These are phyloP conservation scores for Scytalopus superciliaris DNA, from an alignment of 2,113 vertebrate genomes.

Conservation along the genomic window DNA sequence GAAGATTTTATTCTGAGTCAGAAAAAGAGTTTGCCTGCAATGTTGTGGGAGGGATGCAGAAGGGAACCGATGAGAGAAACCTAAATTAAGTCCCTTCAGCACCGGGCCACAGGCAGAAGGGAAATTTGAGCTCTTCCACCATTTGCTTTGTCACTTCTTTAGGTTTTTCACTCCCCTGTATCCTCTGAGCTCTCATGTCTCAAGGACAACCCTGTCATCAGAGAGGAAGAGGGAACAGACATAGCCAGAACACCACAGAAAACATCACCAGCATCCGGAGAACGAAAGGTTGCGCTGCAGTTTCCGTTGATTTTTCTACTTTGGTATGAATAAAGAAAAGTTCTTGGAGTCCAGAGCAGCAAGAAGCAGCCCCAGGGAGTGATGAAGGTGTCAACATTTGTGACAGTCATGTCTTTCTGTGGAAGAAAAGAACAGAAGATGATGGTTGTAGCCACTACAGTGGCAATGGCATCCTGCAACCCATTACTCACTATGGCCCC, in stretches of 20 bases:
- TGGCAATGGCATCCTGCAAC: background rate
- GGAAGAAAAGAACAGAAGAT: background rate
- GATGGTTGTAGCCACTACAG: background rate
- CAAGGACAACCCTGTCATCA: background rate
- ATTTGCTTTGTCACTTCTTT: background rate
- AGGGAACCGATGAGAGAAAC: constrained; percentile 2
- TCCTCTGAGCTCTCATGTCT: background rate
- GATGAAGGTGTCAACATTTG: accelerated
- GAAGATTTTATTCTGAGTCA: constrained; percentile 47
- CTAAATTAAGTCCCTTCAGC: background rate
- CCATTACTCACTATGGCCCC: accelerated
- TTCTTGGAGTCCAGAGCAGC: background rate
- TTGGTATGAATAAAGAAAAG: background rate
- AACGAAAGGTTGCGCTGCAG: background rate
- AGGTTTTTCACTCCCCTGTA: background rate
- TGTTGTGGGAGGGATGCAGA: background rate
- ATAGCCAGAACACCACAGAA: background rate
- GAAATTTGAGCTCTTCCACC: background rate
- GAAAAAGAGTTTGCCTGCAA: background rate
- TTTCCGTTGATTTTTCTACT: background rate
- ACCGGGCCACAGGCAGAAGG: background rate
- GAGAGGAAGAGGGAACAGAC: background rate
- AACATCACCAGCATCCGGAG: background rate
- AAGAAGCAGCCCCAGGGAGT: background rate
- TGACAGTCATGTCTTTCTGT: background rate